A percentile compares a stretch with the other conserved stretches of the same genome.
phyloP scores from a whole-genome alignment of 2,113 vertebrate species.

The Muscicapa adusta region DNA sequence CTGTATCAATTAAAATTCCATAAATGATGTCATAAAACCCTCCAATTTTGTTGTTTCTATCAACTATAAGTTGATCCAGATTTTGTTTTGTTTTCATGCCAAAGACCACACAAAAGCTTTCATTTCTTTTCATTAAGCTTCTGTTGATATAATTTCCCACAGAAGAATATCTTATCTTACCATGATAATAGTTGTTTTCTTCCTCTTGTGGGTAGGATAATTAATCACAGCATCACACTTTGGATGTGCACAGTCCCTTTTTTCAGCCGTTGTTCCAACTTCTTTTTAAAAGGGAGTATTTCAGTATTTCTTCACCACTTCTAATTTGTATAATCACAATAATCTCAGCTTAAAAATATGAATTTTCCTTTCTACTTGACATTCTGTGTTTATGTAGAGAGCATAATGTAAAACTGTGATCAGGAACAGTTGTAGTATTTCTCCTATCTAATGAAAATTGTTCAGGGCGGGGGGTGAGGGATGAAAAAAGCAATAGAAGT shows the following conservation, averaged over 20 bases:
- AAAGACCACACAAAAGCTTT: conserved; percentile 26
- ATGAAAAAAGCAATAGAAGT: background rate
- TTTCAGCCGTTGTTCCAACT: background rate
- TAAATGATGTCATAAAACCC: conserved; percentile 1
- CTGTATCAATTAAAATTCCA: conserved; percentile 28
- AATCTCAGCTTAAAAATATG: background rate
- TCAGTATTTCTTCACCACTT: background rate
- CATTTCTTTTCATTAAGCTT: background rate
- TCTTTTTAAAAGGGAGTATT: background rate
- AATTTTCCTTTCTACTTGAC: background rate
- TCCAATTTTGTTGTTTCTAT: conserved; percentile 26
- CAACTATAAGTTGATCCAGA: conserved; percentile 9
- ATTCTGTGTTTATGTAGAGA: background rate
- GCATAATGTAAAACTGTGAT: background rate
- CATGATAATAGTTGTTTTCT: background rate
- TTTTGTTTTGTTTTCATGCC: background rate
- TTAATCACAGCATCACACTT: background rate
- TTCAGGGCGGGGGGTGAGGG: too few species aligned
- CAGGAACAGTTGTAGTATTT: background rate
- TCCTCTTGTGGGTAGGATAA: background rate
- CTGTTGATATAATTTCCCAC: background rate
- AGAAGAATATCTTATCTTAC: background rate
- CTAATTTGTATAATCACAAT: background rate
- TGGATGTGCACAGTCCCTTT: background rate
- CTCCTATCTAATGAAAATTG: background rate